Evolutionary conservation across 1,140 invertebrate species (phyloP), one percentile per base, ranked within the genome.

Genomic region (Rhopalosiphum padi): DNA sequence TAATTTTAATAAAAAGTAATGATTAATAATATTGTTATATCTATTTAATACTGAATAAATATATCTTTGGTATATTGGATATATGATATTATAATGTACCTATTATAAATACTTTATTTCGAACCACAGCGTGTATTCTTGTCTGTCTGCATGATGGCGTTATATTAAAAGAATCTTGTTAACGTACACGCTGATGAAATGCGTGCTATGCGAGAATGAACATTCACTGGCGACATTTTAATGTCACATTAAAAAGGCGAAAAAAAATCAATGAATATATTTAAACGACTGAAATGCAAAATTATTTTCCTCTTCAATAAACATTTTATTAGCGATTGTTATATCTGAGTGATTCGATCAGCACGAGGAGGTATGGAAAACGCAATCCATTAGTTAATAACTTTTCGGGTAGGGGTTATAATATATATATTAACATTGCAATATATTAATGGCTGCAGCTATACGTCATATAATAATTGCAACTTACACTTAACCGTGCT

Each of bases 371-470:
- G 88, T 55, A 41, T 55, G 35, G 9, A 55, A 68, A 68, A 90
- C 11, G 35, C 55, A 60, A 41, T 90, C 89, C 89, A 68, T 90
- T 90, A 90, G 89, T 90, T 90, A 68, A 90, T 90, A 90, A 90
- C 53, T 68, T 68, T 90, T 68, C 25, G 55, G 53, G 89, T 30
- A 21, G 53, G 37, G 89, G 51, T 60, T 60, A 30, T 30, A 25
- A 41, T 43, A 51, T 25, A 37, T 6, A 30, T 46, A 85, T 85
- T 41, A 30, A 43, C 43, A 86, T 86, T n/a, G 48, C 22, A 89
- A 89, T 89, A 53, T 89, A 89, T 55, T 55, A 55, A 89, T 89
- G 88, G 88, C 87, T 53, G 8, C n/a, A 53, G 88, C n/a, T 35
- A 77, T 77, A 55, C 88, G 22, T 55, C 48, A 35, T 89, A 35